These are phyloP conservation scores for Dufourea novaeangliae DNA, from an alignment of 1,140 invertebrate species.

Conservation along the genomic window DNA sequence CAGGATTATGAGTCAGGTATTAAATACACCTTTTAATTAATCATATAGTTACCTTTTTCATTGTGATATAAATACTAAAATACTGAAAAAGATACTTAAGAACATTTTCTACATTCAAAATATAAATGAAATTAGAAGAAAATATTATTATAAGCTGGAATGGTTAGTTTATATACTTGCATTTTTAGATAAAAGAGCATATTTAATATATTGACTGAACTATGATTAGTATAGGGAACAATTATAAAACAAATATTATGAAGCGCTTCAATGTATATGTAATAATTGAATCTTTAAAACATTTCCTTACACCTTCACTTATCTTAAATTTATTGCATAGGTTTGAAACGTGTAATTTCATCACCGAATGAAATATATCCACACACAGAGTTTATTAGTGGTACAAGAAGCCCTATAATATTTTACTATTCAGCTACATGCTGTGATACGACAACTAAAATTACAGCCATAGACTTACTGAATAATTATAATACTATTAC, in stretches of 20 bases:
- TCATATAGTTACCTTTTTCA: background rate
- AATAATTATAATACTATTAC: conserved; percentile 83
- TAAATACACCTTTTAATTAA: background rate
- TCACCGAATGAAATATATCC: conserved; percentile 80
- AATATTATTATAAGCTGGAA: no score
- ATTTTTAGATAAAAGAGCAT: no score
- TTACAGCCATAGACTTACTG: conserved; percentile 83
- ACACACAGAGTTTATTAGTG: conserved; percentile 81
- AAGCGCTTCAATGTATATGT: no score
- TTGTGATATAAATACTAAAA: background rate
- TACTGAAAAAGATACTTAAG: background rate
- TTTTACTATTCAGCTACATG: conserved; percentile 85
- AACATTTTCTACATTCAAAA: no score
- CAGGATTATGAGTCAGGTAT: conserved; percentile 83
- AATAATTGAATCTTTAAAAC: no score
- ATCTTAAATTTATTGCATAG: conserved; percentile 68
- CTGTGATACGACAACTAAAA: conserved; percentile 83
- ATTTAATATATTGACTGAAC: no score
- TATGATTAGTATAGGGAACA: background rate
- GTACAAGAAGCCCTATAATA: conserved; percentile 82
- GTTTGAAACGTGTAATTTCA: conserved; percentile 83
- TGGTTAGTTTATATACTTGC: no score
- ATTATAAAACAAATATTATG: no score
- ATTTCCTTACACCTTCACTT: conserved; percentile 9
- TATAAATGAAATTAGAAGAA: no score